A percentile compares a stretch with the other conserved stretches of the same genome.
Evolutionary conservation across 1,140 invertebrate species (phyloP).

Genomic region (Drosophila pandora): DNA sequence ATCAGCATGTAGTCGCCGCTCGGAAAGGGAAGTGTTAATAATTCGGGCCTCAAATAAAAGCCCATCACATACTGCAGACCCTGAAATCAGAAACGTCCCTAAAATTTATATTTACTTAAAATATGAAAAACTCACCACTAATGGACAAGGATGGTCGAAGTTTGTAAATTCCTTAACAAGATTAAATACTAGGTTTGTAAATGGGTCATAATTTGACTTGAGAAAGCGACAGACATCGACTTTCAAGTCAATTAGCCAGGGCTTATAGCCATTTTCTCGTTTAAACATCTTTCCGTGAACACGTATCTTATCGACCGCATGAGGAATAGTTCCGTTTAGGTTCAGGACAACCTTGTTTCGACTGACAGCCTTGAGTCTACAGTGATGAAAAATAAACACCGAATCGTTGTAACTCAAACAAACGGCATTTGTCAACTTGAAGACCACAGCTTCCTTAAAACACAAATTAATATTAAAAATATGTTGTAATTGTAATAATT

Average conservation of each 20-base stretch:
- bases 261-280: neutral
- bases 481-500: too few relatives aligned
- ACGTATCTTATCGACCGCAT: neutral
- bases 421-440: too few relatives aligned
- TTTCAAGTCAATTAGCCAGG: neutral
- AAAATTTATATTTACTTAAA: neutral
- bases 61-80: neutral
- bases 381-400: neutral
- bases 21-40: neutral
- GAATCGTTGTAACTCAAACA: too few relatives aligned
- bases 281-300: neutral
- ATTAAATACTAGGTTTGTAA: neutral
- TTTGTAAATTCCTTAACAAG: neutral
- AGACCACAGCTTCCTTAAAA: too few relatives aligned
- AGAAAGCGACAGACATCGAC: neutral
- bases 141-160: neutral
- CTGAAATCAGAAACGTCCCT: neutral
- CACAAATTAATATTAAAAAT: too few relatives aligned
- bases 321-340: neutral
- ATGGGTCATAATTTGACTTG: neutral
- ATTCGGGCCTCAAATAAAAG: neutral
- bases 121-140: neutral
- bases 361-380: neutral
- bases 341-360: neutral
- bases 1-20: neutral